Base-by-base conservation (phyloP, 2,113 vertebrate genomes). In the Mystacornis crossleyi region DNA sequence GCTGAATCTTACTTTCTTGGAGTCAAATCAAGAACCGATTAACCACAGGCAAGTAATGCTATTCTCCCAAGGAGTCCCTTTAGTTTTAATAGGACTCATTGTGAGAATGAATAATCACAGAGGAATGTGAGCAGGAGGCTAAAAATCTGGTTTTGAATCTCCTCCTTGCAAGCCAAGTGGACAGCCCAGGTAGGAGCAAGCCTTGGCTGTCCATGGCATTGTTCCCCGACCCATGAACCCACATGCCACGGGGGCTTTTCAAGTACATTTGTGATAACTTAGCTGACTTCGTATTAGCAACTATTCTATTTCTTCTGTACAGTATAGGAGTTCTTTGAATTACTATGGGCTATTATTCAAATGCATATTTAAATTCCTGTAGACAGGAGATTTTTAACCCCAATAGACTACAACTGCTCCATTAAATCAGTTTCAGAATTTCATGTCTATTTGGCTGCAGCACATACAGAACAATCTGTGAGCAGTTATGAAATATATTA, bases 291-390 rank as follows among this genome's bases (percentile, higher is more conserved):
- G 53, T 60, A 31, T 48, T 81, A 85, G 40, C 80, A 94, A 15
- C 79, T 89, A 19, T 71, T 92, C 64, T 71, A 64, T 81, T 90
- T 94, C 55, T 73, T 65, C 43, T 81, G 31, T 66, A 60, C 26
- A 60, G 42, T 38, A 81, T 18, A 86, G 45, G 21, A 86, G 45
- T 84, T 81, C 70, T 96, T 89, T 85, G 93, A 95, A 88, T 96
- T 85, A 96, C 93, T 94, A 90, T 93, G 47, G 90, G 47, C 64
- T 92, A 92, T 96, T 94, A 96, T 96, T 95, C 88, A 95, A 95
- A 96, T 86, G 71, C 55, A 88, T 95, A 96, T 95, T 96, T 96
- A 97, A 94, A 93, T 96, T 96, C 64, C 47, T 71, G 34, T 83
- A 95, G 95, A 94, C 90, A 64, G 54, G 72, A 93, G 77, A 92